phyloP scores from a whole-genome alignment of 1,140 invertebrate species.

The Glossosoma conforme region DNA sequence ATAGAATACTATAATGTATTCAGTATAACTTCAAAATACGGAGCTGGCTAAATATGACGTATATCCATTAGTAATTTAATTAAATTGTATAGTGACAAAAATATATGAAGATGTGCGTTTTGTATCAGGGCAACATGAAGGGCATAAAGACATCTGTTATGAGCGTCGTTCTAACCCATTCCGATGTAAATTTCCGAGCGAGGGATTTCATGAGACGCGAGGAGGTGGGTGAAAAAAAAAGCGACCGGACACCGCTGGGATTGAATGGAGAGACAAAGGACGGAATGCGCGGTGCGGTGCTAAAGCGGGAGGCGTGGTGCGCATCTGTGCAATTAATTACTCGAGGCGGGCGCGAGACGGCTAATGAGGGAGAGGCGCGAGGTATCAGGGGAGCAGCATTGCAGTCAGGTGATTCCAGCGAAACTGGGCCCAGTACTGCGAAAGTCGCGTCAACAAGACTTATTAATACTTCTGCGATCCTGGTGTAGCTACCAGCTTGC shows the following conservation, averaged over 20 bases:
- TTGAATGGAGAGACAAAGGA: slow-evolving; percentile 1
- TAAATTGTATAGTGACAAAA: no score
- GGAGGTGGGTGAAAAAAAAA: slow-evolving; percentile 13
- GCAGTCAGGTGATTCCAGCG: not conserved
- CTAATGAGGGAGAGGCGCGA: slow-evolving; percentile 21
- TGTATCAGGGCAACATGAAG: slow-evolving; percentile 2
- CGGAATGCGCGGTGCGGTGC: slow-evolving; percentile 23
- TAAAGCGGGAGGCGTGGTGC: slow-evolving; percentile 30
- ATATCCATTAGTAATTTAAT: no score
- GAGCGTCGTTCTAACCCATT: slow-evolving; percentile 13
- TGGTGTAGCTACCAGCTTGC: no score
- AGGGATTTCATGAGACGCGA: slow-evolving; percentile 13
- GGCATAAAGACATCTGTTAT: slow-evolving; percentile 1
- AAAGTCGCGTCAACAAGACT: no score
- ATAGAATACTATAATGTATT: no score
- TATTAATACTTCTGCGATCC: no score
- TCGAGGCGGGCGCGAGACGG: slow-evolving; percentile 14
- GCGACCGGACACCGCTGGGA: not conserved
- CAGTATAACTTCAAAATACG: no score
- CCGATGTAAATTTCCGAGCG: slow-evolving; percentile 26
- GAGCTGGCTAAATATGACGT: no score
- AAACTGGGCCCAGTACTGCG: no score
- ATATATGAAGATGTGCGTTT: not conserved
- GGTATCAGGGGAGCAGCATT: not conserved
- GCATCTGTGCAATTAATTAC: slow-evolving; percentile 30